Evolutionary conservation across 1,140 invertebrate genomes (phyloP), one percentile per base, ranked within the genome.

Genomic region (Brachystomella parvula): DNA sequence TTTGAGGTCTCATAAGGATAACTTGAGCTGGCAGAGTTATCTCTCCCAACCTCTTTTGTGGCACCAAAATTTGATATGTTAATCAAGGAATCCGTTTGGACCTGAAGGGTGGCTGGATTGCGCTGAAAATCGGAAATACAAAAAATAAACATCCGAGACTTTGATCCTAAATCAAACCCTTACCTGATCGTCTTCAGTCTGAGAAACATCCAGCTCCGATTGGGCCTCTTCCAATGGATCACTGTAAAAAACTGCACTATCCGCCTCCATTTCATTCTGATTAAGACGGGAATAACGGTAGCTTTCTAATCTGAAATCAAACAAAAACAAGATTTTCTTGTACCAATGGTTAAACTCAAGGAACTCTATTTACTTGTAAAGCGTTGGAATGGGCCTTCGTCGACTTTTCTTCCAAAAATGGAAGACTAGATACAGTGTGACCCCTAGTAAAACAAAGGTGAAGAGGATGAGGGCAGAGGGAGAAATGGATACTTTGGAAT

Each of bases 231-330:
- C 31, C 2, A 59, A 29, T 19, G 61, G 3, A 57, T 69, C 68
- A 47, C 65, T 62, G 31, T 61, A 70, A 33, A 67, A 64, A 6
- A 70, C 68, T 2, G 62, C 62, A 49, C 64, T 70, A 24, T 69
- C 71, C 24, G 63, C 68, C 21, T 72, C 71, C 29, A 70, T 32
- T 31, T 72, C 71, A 32, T 69, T 68, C 57, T 72, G 71, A 61
- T 66, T 72, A 29, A 72, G 58, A 17, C 68, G 68, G 58, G 71
- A 72, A 47, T 72, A 72, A n/a, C 70, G 63, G 56, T 71, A 71
- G 28, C 68, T 67, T 32, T 71, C 66, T 30, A 68, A 33, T 47
- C 70, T 71, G 31, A n/a, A 61, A 61, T 47, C 19, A 28, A 19
- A 30, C 12, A 15, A 29, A 32, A 26, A 60, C 17, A 28, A 32